These are phyloP conservation scores for Callipepla californica DNA, from an alignment of 2,113 vertebrate species.

Conservation along the genomic window DNA sequence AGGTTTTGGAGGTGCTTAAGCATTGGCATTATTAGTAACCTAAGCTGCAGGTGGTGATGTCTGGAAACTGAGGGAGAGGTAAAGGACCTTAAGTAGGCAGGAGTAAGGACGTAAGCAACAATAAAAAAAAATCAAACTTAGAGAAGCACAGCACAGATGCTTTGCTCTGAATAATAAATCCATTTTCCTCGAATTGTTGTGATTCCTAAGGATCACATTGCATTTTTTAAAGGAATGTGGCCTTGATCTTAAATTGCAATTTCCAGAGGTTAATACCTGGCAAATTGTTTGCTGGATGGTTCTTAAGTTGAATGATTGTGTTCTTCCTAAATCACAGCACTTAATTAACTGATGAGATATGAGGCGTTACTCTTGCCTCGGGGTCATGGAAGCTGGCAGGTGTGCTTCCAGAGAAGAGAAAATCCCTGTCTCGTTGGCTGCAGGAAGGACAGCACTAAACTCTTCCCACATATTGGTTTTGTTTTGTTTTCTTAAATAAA, in stretches of 20 bases:
- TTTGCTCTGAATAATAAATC: not conserved
- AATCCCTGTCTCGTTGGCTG: rapidly evolving
- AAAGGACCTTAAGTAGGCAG: not conserved
- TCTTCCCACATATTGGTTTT: not conserved
- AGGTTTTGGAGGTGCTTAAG: not conserved
- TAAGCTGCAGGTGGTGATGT: too few relatives aligned
- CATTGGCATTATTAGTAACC: rapidly evolving
- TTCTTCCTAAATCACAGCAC: not conserved
- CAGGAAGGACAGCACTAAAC: not conserved
- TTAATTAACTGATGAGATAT: not conserved
- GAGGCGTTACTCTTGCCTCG: not conserved
- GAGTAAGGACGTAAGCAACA: not conserved
- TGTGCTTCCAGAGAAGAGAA: not conserved
- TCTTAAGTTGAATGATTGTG: not conserved
- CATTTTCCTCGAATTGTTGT: not conserved
- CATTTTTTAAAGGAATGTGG: not conserved
- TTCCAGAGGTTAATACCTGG: not conserved
- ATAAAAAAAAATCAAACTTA: not conserved
- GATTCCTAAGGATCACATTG: not conserved
- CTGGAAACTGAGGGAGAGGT: not conserved
- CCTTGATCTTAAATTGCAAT: not conserved
- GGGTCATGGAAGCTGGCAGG: not conserved
- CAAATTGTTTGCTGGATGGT: not conserved
- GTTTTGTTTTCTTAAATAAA: not conserved
- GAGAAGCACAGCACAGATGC: rapidly evolving